Conservation (phyloP, 2,113 vertebrate genomes). For the Taxidea taxus region DNA sequence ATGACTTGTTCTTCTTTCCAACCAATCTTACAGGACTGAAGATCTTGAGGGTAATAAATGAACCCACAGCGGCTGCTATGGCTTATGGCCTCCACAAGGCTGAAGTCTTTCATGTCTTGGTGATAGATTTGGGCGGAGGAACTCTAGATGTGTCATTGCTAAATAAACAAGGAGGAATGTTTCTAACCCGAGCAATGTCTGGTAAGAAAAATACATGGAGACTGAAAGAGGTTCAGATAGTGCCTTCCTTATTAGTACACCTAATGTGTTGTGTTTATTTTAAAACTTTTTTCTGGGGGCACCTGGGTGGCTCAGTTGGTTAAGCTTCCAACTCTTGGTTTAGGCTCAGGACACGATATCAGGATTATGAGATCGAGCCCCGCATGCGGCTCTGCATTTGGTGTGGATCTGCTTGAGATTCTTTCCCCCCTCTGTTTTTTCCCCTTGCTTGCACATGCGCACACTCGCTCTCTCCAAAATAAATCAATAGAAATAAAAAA, state of each 20-base stretch:
- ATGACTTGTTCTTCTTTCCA: neutral
- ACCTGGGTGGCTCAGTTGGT: neutral
- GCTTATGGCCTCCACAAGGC: slow-evolving; percentile 97
- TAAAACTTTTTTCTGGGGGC: neutral
- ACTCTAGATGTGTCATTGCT: slow-evolving; percentile 96
- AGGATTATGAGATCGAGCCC: neutral
- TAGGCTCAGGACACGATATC: neutral
- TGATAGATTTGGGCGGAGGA: slow-evolving; percentile 97
- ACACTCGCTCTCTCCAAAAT: neutral
- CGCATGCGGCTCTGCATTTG: neutral
- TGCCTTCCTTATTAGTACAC: neutral
- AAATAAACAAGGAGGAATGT: slow-evolving; percentile 98
- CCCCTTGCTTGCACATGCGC: no score
- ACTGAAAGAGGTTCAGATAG: neutral
- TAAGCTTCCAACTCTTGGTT: neutral
- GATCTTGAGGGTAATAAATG: slow-evolving; percentile 94
- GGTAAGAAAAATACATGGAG: slow-evolving; percentile 82
- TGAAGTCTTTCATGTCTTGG: slow-evolving; percentile 95
- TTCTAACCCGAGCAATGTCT: slow-evolving; percentile 97
- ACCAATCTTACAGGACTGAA: slow-evolving; percentile 84
- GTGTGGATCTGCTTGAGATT: neutral
- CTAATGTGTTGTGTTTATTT: neutral
- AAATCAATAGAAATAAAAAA: neutral
- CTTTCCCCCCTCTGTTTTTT: neutral
- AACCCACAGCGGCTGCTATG: slow-evolving; percentile 98